phyloP scores from a whole-genome alignment of 2,113 vertebrate genomes.

The Xenopus laevis region DNA sequence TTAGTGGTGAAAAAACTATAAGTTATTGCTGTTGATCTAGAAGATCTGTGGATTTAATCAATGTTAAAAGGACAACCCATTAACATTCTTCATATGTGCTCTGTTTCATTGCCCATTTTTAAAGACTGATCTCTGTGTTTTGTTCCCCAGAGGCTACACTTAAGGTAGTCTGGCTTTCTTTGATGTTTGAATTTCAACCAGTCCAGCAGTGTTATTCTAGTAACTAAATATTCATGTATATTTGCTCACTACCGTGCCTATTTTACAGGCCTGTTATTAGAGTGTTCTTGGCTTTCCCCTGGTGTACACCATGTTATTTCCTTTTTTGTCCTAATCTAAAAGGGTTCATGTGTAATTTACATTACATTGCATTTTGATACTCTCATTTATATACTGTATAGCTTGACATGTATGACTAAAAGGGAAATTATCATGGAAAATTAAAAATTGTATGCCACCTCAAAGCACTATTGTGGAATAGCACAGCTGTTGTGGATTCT shows the following conservation, averaged over 20 bases:
- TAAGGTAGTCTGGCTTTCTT: slow-evolving; percentile 36
- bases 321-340: slow-evolving; percentile 8
- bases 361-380: slow-evolving; percentile 11
- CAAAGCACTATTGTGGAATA: no score
- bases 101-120: slow-evolving; percentile 30
- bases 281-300: slow-evolving; percentile 10
- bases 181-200: slow-evolving; percentile 40
- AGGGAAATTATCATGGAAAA: no score
- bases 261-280: slow-evolving; percentile 30
- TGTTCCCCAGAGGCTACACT: slow-evolving; percentile 36
- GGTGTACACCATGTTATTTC: slow-evolving; percentile 1
- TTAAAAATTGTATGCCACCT: no score
- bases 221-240: slow-evolving; percentile 41
- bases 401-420: background rate
- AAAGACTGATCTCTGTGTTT: slow-evolving; percentile 26
- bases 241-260: slow-evolving; percentile 33
- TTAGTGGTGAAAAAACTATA: slow-evolving; percentile 6
- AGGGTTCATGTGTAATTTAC: background rate
- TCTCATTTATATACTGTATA: background rate
- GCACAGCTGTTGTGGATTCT: no score
- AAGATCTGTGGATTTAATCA: slow-evolving; percentile 41
- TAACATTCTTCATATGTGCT: slow-evolving; percentile 43
- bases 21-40: background rate
- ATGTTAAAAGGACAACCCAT: slow-evolving; percentile 35
- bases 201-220: slow-evolving; percentile 38